Evolutionary conservation across 2,888 invertebrate genomes (phyloP).

Genomic region (Trissolcus japonicus): DNA sequence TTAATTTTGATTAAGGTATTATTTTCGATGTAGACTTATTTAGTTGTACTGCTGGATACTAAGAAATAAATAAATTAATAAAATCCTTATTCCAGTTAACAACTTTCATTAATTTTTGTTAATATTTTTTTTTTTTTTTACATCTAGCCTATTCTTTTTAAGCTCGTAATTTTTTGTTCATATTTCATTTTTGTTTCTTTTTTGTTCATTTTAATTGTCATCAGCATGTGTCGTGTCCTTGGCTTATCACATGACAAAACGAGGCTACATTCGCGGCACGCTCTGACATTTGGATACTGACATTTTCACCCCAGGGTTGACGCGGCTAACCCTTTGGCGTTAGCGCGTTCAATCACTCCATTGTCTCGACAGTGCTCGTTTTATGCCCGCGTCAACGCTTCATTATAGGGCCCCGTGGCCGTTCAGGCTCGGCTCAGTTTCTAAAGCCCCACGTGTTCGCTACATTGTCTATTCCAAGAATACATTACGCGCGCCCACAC

Average conservation of each 20-base stretch:
- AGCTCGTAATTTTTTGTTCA: neutral
- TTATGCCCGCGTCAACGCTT: conserved; percentile 75
- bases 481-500: conserved; percentile 73
- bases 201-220: neutral
- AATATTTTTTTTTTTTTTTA: no score
- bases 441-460: conserved; percentile 70
- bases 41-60: no score
- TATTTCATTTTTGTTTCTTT: neutral
- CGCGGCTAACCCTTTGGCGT: conserved; percentile 73
- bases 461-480: conserved; percentile 74
- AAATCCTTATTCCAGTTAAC: no score
- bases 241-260: conserved; percentile 18
- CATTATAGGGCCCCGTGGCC: conserved; percentile 71
- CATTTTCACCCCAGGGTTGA: conserved; percentile 75
- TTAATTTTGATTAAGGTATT: no score
- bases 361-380: conserved; percentile 73
- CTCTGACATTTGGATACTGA: conserved; percentile 71
- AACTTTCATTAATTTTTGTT: neutral
- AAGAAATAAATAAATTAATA: no score
- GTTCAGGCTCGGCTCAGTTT: conserved; percentile 70
- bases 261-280: conserved; percentile 53
- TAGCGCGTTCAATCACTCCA: conserved; percentile 73
- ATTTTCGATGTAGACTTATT: no score
- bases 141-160: neutral
- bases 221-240: conserved; percentile 1